Conservation (phyloP, 1,140 invertebrate genomes). For the Arctopsyche grandis region DNA sequence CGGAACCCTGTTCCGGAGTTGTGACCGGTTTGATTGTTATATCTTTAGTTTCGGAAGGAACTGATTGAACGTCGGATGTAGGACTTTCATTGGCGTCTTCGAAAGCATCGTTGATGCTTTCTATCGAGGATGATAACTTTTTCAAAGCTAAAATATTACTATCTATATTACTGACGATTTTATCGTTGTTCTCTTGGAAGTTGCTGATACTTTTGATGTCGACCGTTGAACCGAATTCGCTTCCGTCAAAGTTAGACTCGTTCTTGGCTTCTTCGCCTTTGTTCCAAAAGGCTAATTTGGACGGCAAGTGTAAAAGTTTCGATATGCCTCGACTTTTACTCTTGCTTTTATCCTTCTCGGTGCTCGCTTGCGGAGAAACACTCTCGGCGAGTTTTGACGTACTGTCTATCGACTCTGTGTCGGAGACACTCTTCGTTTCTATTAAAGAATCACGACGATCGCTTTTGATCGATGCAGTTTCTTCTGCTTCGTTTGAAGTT, state of each 20-base stretch:
- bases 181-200: background rate
- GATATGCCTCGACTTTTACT: slow-evolving; percentile 55
- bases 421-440: background rate
- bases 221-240: slow-evolving; percentile 44
- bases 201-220: slow-evolving; percentile 40
- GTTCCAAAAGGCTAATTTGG: slow-evolving; percentile 65
- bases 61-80: background rate
- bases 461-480: slow-evolving; percentile 37
- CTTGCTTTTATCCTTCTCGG: slow-evolving; percentile 1
- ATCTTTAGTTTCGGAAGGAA: background rate
- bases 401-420: background rate
- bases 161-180: background rate
- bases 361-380: background rate
- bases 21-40: background rate
- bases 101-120: slow-evolving; percentile 57
- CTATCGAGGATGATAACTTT: slow-evolving; percentile 33
- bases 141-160: background rate
- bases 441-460: background rate
- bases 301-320: slow-evolving; percentile 63
- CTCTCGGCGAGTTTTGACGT: background rate
- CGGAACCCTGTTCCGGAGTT: background rate
- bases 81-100: slow-evolving; percentile 35
- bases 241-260: background rate
- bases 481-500: slow-evolving; percentile 11
- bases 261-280: slow-evolving; percentile 57